Percentiles rank a stretch among this genome's conserved stretches.
Evolutionary conservation across 1,140 invertebrate genomes (phyloP).

Genomic region (Globodera rostochiensis): DNA sequence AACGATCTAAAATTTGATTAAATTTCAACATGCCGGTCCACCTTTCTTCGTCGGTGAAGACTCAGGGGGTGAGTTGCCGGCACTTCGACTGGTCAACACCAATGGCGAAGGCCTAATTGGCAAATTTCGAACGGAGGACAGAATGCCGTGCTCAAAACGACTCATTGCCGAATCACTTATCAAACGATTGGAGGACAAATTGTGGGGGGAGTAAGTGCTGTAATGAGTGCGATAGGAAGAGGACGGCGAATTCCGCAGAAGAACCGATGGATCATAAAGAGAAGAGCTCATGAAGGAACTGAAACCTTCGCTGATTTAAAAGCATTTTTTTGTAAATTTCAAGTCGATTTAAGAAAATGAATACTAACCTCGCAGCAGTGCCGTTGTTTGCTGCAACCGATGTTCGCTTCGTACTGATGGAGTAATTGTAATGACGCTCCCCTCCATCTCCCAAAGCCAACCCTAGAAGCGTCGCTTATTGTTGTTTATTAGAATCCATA

Average conservation of each 20-base stretch:
- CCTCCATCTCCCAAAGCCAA: background rate
- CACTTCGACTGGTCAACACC: conserved; percentile 8
- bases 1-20: background rate
- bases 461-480: background rate
- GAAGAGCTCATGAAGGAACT: background rate
- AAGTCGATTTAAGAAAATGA: background rate
- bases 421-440: no score
- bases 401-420: background rate
- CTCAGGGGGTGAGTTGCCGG: conserved; percentile 4
- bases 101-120: background rate
- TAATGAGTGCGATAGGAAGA: background rate
- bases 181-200: background rate
- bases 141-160: background rate
- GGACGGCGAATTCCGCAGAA: background rate
- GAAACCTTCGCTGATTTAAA: background rate
- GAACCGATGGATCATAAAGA: background rate
- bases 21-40: background rate
- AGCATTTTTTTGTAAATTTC: background rate
- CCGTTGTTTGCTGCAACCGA: background rate
- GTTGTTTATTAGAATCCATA: background rate
- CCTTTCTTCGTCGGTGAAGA: background rate
- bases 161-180: background rate
- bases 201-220: background rate
- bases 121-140: background rate
- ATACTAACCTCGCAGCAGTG: background rate